These are phyloP conservation scores for Tribolium castaneum DNA, from an alignment of 1,140 invertebrate genomes.

Conservation along the genomic window DNA sequence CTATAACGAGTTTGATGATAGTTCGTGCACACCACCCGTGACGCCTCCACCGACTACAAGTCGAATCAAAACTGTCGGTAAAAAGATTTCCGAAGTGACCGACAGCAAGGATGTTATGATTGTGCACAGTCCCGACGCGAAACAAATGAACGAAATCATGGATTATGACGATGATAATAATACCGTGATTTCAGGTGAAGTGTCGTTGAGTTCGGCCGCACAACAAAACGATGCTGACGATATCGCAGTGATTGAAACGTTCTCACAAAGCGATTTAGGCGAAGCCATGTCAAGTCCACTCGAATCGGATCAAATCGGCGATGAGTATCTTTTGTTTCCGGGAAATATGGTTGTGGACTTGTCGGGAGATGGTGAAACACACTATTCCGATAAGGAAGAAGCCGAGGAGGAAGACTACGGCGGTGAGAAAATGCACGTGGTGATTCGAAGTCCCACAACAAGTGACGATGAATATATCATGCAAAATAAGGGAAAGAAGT, in stretches of 20 bases:
- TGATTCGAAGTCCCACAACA: slow-evolving; percentile 62
- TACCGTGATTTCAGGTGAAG: slow-evolving; percentile 69
- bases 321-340: slow-evolving; percentile 73
- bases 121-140: slow-evolving; percentile 61
- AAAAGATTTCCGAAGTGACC: slow-evolving; percentile 51
- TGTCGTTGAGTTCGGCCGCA: slow-evolving; percentile 70
- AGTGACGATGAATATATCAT: slow-evolving; percentile 61
- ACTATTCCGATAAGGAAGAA: slow-evolving; percentile 69
- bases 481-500: slow-evolving; percentile 58
- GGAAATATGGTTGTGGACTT: slow-evolving; percentile 71
- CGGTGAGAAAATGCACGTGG: slow-evolving; percentile 62
- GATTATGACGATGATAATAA: slow-evolving; percentile 73
- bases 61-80: slow-evolving; percentile 52
- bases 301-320: slow-evolving; percentile 69
- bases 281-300: slow-evolving; percentile 70
- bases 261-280: slow-evolving; percentile 66
- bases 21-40: slow-evolving; percentile 69
- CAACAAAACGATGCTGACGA: slow-evolving; percentile 68
- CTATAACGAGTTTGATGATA: slow-evolving; percentile 75
- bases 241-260: slow-evolving; percentile 71
- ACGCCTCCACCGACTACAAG: slow-evolving; percentile 65
- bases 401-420: slow-evolving; percentile 64
- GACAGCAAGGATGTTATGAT: slow-evolving; percentile 55
- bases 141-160: slow-evolving; percentile 66
- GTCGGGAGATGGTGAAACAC: slow-evolving; percentile 69